phyloP scores from a whole-genome alignment of 2,113 vertebrate species.

The Pygoscelis antarcticus region DNA sequence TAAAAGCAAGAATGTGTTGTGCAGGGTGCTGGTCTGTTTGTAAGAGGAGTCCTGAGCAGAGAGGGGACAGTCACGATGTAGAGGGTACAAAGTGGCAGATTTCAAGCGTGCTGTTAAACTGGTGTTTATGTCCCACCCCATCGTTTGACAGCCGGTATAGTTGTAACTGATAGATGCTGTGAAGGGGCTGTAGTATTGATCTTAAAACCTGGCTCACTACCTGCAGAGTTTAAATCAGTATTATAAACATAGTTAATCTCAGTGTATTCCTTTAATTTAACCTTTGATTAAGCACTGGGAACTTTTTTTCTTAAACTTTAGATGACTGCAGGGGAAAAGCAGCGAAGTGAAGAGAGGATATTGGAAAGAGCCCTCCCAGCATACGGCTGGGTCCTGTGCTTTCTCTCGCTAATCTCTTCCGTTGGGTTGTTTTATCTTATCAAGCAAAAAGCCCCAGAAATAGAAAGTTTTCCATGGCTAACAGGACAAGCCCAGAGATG shows the following conservation, averaged over 20 bases:
- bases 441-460: conserved; percentile 83
- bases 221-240: not conserved
- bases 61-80: accelerated
- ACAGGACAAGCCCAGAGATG: conserved; percentile 29
- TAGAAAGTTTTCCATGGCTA: conserved; percentile 82
- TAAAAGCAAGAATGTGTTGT: not conserved
- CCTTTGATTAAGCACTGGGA: conserved; percentile 5
- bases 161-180: not conserved
- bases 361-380: not conserved
- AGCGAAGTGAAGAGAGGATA: not conserved
- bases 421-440: conserved; percentile 82
- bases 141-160: accelerated
- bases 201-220: not conserved
- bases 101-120: accelerated
- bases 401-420: conserved; percentile 66
- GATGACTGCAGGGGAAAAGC: not conserved
- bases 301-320: not conserved
- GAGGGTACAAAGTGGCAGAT: not conserved
- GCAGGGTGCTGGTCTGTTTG: not conserved
- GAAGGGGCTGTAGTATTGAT: not conserved
- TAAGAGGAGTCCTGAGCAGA: not conserved
- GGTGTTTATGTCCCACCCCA: not conserved
- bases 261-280: not conserved
- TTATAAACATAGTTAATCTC: not conserved
- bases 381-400: not conserved